Conservation (phyloP, 2,888 invertebrate genomes). For the Thyatira batis region DNA sequence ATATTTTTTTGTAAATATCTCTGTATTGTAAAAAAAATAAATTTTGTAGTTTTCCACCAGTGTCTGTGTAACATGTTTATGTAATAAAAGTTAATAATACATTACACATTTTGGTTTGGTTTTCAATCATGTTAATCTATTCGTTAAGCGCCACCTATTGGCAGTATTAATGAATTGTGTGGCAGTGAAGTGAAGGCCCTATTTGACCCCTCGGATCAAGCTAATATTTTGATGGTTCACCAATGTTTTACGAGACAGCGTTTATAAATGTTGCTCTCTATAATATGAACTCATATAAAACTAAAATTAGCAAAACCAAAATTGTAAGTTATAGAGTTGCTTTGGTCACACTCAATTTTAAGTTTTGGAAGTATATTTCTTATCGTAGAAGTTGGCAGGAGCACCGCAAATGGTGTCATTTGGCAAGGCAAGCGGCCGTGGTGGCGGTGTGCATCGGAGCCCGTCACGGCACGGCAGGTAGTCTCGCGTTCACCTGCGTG, state of each 20-base stretch:
- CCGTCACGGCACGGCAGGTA: slow-evolving; percentile 24
- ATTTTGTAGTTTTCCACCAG: slow-evolving; percentile 76
- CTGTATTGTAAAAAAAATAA: slow-evolving; percentile 52
- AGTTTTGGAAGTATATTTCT: neutral
- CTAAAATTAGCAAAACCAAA: too few species aligned
- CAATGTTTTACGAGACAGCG: neutral
- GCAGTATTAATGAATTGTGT: neutral
- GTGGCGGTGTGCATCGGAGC: slow-evolving; percentile 11
- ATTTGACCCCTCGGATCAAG: too few species aligned
- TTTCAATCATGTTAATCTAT: neutral
- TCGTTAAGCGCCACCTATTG: neutral
- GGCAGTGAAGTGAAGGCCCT: too few species aligned
- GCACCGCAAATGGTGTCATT: neutral
- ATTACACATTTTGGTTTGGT: slow-evolving; percentile 28
- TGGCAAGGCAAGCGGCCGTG: slow-evolving; percentile 8
- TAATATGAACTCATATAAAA: too few species aligned
- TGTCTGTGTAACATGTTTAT: slow-evolving; percentile 70
- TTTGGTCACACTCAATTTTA: neutral
- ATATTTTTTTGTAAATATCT: slow-evolving; percentile 59
- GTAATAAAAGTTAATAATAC: slow-evolving; percentile 71
- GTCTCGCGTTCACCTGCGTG: slow-evolving; percentile 61
- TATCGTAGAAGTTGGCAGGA: neutral
- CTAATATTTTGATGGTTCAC: too few species aligned
- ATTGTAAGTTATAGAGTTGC: too few species aligned
- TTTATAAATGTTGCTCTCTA: too few species aligned